These are phyloP conservation scores for Catocala fraxini DNA, from an alignment of 2,888 invertebrate species.

Conservation along the genomic window DNA sequence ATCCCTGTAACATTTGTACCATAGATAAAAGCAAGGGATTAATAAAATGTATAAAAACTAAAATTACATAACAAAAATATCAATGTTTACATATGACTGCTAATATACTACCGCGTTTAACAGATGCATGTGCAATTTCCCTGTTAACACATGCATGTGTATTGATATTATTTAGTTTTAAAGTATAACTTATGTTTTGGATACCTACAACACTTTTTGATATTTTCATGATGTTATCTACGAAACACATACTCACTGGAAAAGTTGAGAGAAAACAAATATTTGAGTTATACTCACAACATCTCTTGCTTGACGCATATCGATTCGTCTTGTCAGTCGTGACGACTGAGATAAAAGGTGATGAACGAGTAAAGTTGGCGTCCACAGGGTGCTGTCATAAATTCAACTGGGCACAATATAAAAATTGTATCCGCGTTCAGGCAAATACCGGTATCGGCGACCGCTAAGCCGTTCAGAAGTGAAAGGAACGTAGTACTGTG, in stretches of 20 bases:
- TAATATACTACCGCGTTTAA: too few relatives aligned
- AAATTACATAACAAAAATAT: too few relatives aligned
- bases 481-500: conserved; percentile 77
- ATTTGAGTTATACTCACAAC: conserved; percentile 79
- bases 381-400: conserved; percentile 85
- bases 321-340: conserved; percentile 84
- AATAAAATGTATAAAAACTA: too few relatives aligned
- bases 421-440: conserved; percentile 72
- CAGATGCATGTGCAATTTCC: too few relatives aligned
- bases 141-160: too few relatives aligned
- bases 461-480: conserved; percentile 65
- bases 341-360: conserved; percentile 82
- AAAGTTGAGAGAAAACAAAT: conserved; percentile 62
- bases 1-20: neutral
- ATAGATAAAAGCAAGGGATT: too few relatives aligned
- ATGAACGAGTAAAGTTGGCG: conserved; percentile 84
- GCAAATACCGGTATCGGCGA: conserved; percentile 73
- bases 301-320: conserved; percentile 86
- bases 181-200: neutral
- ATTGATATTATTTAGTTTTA: too few relatives aligned
- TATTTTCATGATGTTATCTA: too few relatives aligned
- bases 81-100: too few relatives aligned
- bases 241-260: conserved; percentile 40
- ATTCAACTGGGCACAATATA: conserved; percentile 72
- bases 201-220: neutral